Evolutionary conservation across 2,113 vertebrate species (phyloP), one percentile per base, ranked within the genome.

Genomic region (Corythornis vintsioides): DNA sequence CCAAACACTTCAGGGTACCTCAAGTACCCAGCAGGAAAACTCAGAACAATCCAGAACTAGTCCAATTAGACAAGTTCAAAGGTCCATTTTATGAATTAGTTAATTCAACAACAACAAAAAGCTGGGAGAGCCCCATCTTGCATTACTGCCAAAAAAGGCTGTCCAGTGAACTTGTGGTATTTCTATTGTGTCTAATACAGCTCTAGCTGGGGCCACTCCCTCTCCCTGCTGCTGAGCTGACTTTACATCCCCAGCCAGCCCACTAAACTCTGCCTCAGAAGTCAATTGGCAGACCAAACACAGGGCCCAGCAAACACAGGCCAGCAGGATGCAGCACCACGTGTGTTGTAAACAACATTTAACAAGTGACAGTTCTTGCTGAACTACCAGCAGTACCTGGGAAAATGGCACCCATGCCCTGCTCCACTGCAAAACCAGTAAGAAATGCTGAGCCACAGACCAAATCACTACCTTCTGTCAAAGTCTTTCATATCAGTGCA

Each of bases 281-380:
- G 63, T 63, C 26, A 29, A 56, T 4, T 26, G 59, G 28, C 83
- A 88, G 40, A 75, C 4, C 0, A 0, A 82, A 75, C 48, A 47
- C 8, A 75, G 28, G 57, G 35, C 17, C 47, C 40, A 88, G 55
- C 76, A 91, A 69, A 53, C 71, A 38, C 33, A 55, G 60, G 29
- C 35, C 33, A 48, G 72, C 26, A 48, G 2, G 1, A 59, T 71
- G 71, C 33, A 78, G 33, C 25, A 25, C 18, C 0, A 0, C 2
- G 7, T 18, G 29, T 64, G 86, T 78, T 73, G 35, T 35, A 35
- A 35, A 7, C 7, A 35, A 35, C 35, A 80, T 61, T 35, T 52
- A 52, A 52, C 24, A 60, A 83, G 18, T 21, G 90, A 88, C 28
- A 77, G 67, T 25, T 45, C 86, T 76, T 22, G 13, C 56, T 56